Evolutionary conservation across 2,797 vertebrate species (phyloP).

Genomic region (Okamejei kenojei): DNA sequence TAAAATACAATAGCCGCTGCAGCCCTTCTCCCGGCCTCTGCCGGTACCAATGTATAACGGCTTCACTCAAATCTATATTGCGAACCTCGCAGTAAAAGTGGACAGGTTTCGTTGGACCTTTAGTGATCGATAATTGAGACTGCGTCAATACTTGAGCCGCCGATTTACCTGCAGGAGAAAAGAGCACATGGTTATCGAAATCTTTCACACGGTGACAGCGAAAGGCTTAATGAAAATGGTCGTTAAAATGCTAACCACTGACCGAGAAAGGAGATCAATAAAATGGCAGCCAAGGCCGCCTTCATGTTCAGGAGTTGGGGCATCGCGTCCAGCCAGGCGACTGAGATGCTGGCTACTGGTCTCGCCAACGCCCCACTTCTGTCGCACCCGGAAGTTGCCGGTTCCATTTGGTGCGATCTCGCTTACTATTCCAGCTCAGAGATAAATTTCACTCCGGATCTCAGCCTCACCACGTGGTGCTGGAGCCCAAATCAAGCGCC

Average conservation of each 20-base stretch:
- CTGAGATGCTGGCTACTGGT: background rate
- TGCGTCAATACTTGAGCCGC: conserved; percentile 22
- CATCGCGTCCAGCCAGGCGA: background rate
- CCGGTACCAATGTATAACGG: conserved; percentile 43
- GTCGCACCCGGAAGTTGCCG: background rate
- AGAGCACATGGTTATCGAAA: background rate
- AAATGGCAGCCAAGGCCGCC: background rate
- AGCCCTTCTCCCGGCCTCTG: conserved; percentile 36
- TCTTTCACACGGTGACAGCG: background rate
- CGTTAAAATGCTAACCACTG: background rate
- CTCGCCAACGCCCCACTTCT: background rate
- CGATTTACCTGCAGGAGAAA: background rate
- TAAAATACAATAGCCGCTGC: conserved; percentile 1
- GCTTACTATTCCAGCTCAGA: background rate
- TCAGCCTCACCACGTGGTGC: background rate
- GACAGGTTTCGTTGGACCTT: background rate
- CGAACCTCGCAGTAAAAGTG: conserved; percentile 9
- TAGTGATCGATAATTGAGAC: conserved; percentile 19
- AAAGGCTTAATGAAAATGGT: background rate
- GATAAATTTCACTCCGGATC: background rate
- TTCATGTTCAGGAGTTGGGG: background rate
- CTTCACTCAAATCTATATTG: background rate
- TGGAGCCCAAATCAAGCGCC: background rate
- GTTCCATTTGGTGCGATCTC: background rate
- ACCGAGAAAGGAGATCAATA: background rate